These are phyloP conservation scores for Ptychodera flava DNA, from an alignment of 35 echinoderm and acorn worm genomes.

Conservation along the genomic window DNA sequence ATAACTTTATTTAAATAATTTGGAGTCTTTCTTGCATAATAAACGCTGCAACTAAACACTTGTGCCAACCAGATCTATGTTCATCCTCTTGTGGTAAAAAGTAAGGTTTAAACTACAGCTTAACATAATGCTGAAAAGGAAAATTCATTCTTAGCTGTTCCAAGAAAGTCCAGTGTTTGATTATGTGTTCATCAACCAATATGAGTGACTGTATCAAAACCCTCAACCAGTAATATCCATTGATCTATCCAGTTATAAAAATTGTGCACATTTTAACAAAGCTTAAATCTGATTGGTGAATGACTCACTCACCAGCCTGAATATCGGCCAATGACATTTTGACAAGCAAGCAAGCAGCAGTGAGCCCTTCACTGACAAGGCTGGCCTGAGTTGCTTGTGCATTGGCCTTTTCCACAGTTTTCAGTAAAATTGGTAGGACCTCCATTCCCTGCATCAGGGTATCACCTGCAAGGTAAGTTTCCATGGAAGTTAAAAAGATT, in stretches of 20 bases:
- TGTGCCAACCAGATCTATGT: no score
- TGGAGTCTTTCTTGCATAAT: no score
- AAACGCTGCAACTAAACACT: no score
- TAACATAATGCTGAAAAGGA: no score
- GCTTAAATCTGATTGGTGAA: not conserved
- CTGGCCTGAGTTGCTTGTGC: slow-evolving; percentile 68
- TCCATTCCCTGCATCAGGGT: slow-evolving; percentile 58
- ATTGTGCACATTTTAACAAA: no score
- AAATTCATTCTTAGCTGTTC: no score
- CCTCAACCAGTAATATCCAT: not conserved
- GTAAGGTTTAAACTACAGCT: no score
- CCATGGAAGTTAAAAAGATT: not conserved
- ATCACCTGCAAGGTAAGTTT: slow-evolving; percentile 42
- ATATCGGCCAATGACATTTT: slow-evolving; percentile 56
- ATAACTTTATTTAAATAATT: no score
- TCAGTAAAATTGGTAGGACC: slow-evolving; percentile 73
- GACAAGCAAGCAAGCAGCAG: slow-evolving; percentile 60
- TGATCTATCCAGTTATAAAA: not conserved
- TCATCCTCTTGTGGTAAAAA: no score
- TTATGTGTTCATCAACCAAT: not conserved
- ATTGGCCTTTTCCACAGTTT: slow-evolving; percentile 79
- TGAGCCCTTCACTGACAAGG: slow-evolving; percentile 74
- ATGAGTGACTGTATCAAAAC: not conserved
- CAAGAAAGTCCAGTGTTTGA: not conserved
- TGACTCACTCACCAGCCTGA: slow-evolving; percentile 53